A percentile compares a stretch with the other conserved stretches of the same genome.
phyloP scores from a whole-genome alignment of 2,888 invertebrate genomes.

The Molanna angustata region DNA sequence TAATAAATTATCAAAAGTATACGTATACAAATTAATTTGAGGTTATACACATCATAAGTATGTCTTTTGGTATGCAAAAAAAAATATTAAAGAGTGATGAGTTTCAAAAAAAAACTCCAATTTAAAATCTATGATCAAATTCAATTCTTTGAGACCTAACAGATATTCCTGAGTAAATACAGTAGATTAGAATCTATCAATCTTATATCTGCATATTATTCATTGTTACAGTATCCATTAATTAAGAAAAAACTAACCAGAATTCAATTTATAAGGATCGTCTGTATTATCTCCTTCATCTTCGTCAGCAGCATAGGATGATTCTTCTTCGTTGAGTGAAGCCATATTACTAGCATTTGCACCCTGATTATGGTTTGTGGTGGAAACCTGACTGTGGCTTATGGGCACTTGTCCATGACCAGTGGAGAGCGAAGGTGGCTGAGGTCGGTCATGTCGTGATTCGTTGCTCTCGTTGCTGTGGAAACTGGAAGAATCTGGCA shows the following conservation, averaged over 20 bases:
- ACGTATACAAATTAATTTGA: no score
- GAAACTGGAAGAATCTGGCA: constrained; percentile 85
- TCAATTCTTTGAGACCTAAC: no score
- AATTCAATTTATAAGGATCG: constrained; percentile 26
- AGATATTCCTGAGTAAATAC: no score
- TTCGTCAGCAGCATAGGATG: constrained; percentile 31
- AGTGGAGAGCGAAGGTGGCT: constrained; percentile 30
- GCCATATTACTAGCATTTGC: constrained; percentile 16
- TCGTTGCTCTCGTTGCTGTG: constrained; percentile 82
- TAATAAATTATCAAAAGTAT: no score
- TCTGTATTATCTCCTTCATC: constrained; percentile 32
- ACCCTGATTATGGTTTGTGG: constrained; percentile 16
- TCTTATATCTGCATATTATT: no score
- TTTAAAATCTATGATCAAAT: no score
- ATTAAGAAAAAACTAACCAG: constrained; percentile 13
- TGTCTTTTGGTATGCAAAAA: no score
- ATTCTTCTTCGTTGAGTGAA: constrained; percentile 29
- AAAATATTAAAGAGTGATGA: no score
- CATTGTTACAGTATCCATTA: no score
- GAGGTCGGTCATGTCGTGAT: constrained; percentile 46
- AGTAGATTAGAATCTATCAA: no score
- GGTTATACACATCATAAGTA: no score
- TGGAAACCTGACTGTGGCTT: constrained; percentile 22
- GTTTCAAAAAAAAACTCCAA: no score
- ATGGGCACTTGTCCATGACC: constrained; percentile 24